Base-by-base conservation (phyloP, 35 echinoderm and acorn worm genomes). In the Chiridota heheva region DNA sequence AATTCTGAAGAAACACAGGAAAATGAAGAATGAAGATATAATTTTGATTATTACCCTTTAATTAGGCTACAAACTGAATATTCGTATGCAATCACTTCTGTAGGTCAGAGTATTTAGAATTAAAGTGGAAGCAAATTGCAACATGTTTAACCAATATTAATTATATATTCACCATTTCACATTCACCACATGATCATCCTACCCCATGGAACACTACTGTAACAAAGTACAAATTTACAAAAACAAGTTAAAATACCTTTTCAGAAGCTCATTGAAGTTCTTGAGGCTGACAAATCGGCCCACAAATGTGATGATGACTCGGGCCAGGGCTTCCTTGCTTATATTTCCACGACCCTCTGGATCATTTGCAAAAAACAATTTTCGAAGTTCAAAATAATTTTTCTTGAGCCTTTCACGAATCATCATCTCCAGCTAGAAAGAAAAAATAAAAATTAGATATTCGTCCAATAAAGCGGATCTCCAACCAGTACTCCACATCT, bases 291-390 rank as follows among this genome's bases (percentile, higher is more conserved):
- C 68, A 62, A 98, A 98, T 26, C 80, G 71, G 12, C 95, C 95
- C 10, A 88, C 35, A 40, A 91, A 98, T 12, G 76, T 88, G 53
- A 88, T 91, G 53, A 98, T 41, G 10, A 91, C 88, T 18, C 95
- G 71, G 36, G 85, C 79, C 1, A 98, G 73, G 25, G 95, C 95
- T 29, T 98, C 95, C 28, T 86, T 81, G 67, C 72, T 89, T 22
- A 98, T 85, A 41, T 68, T 98, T 0, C 95, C 95, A n/a, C 89
- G 44, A 0, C 95, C 95, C 36, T 98, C 89, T 0, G 88, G 95
- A 68, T 98, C 95, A 33, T 98, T 98, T 5, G 89, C 82, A 7
- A 97, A 51, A 17, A 98, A 98, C 0, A 91, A 77, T 65, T 98
- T 98, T 49, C 86, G 80, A 4, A 98, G 51, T 45, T 91, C 89